Percentiles rank a stretch among this genome's conserved stretches.
Evolutionary conservation across 2,113 vertebrate genomes (phyloP).

Genomic region (Typhlomys cinereus): DNA sequence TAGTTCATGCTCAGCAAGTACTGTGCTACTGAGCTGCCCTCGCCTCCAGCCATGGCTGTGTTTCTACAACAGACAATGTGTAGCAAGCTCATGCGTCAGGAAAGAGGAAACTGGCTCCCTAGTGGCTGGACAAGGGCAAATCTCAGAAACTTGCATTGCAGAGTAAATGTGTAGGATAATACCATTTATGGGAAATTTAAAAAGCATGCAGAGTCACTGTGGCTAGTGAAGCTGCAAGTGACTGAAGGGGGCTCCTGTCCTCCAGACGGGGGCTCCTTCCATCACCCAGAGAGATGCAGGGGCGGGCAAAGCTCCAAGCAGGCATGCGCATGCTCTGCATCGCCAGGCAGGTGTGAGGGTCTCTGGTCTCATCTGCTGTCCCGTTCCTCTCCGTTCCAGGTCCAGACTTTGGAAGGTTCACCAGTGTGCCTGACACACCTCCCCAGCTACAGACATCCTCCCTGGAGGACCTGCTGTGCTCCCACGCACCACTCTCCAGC

Average conservation of each 20-base stretch:
- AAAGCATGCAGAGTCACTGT: neutral
- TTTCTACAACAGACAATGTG: neutral
- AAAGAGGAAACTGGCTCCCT: neutral
- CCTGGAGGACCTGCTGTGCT: conserved; percentile 76
- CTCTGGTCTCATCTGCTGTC: neutral
- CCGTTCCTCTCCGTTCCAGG: conserved; percentile 2
- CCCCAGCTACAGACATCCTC: conserved; percentile 48
- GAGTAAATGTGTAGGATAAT: neutral
- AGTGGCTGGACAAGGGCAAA: neutral
- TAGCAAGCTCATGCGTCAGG: rapidly evolving
- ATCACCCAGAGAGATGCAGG: neutral
- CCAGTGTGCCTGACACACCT: neutral
- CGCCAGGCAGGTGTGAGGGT: neutral
- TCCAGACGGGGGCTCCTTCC: no score
- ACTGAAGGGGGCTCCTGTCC: rapidly evolving
- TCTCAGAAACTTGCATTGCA: neutral
- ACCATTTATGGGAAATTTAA: rapidly evolving
- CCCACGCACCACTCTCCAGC: conserved; percentile 42
- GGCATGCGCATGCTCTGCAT: neutral
- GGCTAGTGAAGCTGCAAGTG: neutral
- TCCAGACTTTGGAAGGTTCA: conserved; percentile 58
- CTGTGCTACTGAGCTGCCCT: neutral
- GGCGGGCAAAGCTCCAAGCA: neutral
- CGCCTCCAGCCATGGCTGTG: neutral
- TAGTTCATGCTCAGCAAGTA: neutral